Percentiles rank a stretch among this genome's conserved stretches.
Conservation (phyloP, 2,888 invertebrate genomes). For the Bimastos eiseni region DNA sequence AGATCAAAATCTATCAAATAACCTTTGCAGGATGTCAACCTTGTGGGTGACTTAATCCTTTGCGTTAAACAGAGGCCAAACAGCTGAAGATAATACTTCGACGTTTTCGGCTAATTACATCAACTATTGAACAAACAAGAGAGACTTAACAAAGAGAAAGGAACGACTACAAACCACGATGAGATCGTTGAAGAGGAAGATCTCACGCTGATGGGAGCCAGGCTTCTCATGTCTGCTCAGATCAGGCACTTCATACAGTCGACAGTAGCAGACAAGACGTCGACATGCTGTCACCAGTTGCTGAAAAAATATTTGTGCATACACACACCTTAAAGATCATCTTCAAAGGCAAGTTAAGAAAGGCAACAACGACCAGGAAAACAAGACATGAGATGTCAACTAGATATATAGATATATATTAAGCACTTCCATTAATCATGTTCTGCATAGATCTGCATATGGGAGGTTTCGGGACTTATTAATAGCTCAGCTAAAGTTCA, state of each 20-base stretch:
- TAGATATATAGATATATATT: neutral
- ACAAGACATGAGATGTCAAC: neutral
- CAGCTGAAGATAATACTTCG: neutral
- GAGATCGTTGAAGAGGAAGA: conserved; percentile 46
- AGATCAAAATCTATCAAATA: neutral
- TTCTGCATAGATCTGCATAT: neutral
- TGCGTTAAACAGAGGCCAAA: neutral
- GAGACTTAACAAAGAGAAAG: neutral
- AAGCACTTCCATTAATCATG: neutral
- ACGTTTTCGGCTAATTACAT: neutral
- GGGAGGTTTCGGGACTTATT: neutral
- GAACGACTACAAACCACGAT: conserved; percentile 40
- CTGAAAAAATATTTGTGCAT: conserved; percentile 35
- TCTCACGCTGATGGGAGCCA: conserved; percentile 45
- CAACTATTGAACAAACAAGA: neutral
- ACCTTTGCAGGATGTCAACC: neutral
- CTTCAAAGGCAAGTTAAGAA: neutral
- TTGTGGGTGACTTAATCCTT: neutral
- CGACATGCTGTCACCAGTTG: conserved; percentile 87
- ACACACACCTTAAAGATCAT: neutral
- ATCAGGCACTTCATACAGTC: conserved; percentile 94
- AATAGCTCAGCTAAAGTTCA: neutral
- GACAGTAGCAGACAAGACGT: conserved; percentile 94
- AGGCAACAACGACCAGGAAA: neutral
- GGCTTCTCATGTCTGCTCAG: conserved; percentile 72